A percentile compares a stretch with the other conserved stretches of the same genome.
Evolutionary conservation across 2,113 vertebrate genomes (phyloP).

Genomic region (Periophthalmus modestus): DNA sequence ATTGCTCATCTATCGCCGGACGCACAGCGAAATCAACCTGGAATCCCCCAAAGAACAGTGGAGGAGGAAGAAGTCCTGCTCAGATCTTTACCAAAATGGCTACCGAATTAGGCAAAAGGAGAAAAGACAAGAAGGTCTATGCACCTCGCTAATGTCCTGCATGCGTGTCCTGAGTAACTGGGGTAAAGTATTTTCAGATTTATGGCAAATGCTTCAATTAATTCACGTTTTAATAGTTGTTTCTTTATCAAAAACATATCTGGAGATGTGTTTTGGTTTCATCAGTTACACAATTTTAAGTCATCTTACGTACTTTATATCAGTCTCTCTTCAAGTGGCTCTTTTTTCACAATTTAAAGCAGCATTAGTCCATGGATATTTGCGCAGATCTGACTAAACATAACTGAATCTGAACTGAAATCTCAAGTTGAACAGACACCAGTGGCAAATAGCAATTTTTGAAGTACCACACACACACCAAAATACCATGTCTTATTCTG

Average conservation of each 20-base stretch:
- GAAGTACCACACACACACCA: too few species aligned
- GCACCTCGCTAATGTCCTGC: conserved; percentile 77
- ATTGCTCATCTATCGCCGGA: conserved; percentile 83
- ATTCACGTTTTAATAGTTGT: neutral
- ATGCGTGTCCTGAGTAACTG: conserved; percentile 79
- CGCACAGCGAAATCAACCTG: conserved; percentile 45
- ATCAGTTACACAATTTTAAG: neutral
- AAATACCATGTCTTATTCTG: too few species aligned
- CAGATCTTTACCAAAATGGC: conserved; percentile 89
- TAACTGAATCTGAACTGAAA: too few species aligned
- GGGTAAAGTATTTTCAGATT: conserved; percentile 80
- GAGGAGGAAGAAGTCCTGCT: conserved; percentile 86
- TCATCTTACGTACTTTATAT: too few species aligned
- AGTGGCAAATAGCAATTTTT: too few species aligned
- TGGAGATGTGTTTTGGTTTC: neutral
- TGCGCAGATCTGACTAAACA: too few species aligned
- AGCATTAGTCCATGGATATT: too few species aligned
- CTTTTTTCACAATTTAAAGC: too few species aligned
- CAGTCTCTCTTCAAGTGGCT: too few species aligned
- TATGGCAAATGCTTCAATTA: too few species aligned
- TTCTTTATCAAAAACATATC: neutral
- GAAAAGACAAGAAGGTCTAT: conserved; percentile 42
- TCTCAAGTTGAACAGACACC: too few species aligned
- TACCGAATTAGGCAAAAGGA: conserved; percentile 83
- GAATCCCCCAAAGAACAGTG: conserved; percentile 69